A percentile compares a stretch with the other conserved stretches of the same genome.
Evolutionary conservation across 2,797 vertebrate genomes (phyloP).

Genomic region (Rhincodon typus): DNA sequence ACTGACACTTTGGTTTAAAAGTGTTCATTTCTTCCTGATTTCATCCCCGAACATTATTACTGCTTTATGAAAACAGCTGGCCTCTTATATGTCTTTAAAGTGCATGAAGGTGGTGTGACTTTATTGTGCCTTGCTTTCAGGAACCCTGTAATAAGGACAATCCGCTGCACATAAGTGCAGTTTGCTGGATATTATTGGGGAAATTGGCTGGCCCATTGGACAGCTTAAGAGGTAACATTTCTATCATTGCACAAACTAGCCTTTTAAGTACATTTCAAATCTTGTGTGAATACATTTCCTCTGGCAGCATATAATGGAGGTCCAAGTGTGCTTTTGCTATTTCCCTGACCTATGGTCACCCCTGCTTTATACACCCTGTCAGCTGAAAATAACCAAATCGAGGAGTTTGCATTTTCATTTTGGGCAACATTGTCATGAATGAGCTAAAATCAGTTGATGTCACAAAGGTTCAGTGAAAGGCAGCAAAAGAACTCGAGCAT

Average conservation of each 20-base stretch:
- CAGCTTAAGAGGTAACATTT: conserved; percentile 28
- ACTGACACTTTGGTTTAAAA: neutral
- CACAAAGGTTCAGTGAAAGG: conserved; percentile 26
- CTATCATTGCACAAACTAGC: conserved; percentile 11
- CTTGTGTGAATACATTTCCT: conserved; percentile 34
- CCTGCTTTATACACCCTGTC: conserved; percentile 24
- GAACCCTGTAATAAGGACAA: neutral
- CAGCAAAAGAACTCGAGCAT: conserved; percentile 14
- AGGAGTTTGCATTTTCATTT: conserved; percentile 37
- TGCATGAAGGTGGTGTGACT: neutral
- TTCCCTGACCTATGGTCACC: neutral
- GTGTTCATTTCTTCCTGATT: neutral
- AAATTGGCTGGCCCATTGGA: neutral
- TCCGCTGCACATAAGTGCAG: conserved; percentile 8
- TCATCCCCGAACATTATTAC: neutral
- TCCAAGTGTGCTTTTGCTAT: conserved; percentile 30
- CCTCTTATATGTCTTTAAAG: neutral
- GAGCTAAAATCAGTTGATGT: conserved; percentile 32
- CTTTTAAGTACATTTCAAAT: conserved; percentile 28
- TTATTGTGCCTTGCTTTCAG: neutral
- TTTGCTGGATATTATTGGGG: neutral
- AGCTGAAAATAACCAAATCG: conserved; percentile 28
- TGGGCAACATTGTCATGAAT: conserved; percentile 15
- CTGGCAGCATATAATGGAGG: conserved; percentile 14
- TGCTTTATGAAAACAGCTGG: neutral